A percentile compares a stretch with the other conserved stretches of the same genome.
These are phyloP conservation scores for Apolygus lucorum DNA, from an alignment of 1,140 invertebrate genomes.

Conservation along the genomic window DNA sequence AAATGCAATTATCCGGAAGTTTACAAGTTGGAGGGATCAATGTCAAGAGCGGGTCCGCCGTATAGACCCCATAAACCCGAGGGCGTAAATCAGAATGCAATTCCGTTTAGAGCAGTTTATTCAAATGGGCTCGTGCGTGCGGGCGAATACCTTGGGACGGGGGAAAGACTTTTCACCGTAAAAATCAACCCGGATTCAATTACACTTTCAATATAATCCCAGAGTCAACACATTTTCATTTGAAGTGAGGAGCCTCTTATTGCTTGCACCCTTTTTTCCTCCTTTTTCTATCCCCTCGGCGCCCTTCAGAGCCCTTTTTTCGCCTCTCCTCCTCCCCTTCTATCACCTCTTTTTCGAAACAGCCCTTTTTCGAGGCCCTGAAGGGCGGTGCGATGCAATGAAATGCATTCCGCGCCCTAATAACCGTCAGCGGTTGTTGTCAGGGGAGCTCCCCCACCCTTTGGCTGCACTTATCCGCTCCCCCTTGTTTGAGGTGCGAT, in stretches of 20 bases:
- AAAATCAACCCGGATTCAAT: conserved; percentile 10
- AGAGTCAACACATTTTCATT: conserved; percentile 15
- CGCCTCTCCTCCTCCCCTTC: neutral
- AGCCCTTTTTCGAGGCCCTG: neutral
- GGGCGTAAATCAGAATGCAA: conserved; percentile 10
- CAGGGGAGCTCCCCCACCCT: neutral
- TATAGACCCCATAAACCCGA: neutral
- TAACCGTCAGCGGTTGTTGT: conserved; percentile 1
- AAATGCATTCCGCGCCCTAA: conserved; percentile 6
- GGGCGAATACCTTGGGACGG: neutral
- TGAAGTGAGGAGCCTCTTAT: conserved; percentile 10
- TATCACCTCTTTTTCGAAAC: neutral
- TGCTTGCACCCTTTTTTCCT: conserved; percentile 1
- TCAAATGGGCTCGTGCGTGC: conserved; percentile 14
- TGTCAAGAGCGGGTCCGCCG: neutral
- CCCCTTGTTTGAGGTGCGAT: neutral
- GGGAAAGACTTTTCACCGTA: conserved; percentile 1
- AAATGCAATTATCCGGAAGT: neutral
- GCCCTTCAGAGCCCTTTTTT: neutral
- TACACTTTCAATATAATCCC: conserved; percentile 16
- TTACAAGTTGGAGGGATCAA: neutral
- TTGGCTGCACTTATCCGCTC: neutral
- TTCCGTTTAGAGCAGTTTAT: neutral
- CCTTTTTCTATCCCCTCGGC: neutral
- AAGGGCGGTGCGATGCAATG: neutral